Percentiles rank a stretch among this genome's conserved stretches.
Conservation (phyloP, 2,797 vertebrate species). For the Cryptoprocta ferox region DNA sequence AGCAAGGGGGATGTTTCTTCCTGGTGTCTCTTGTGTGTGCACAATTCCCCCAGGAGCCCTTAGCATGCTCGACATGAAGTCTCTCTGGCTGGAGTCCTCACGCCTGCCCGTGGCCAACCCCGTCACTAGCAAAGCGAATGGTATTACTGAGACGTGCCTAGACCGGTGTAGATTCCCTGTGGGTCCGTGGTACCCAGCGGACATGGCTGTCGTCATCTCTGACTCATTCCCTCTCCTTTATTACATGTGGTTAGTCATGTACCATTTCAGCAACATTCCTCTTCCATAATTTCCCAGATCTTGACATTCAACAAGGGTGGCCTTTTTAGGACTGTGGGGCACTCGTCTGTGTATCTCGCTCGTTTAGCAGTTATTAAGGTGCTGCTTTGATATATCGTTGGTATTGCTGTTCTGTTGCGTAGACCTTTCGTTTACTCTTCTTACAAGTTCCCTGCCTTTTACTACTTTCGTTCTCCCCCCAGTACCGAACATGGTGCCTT, state of each 20-base stretch:
- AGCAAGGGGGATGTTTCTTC: fast-evolving
- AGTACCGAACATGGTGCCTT: fast-evolving
- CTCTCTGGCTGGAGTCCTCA: neutral
- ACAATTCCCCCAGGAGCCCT: neutral
- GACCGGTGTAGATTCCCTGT: fast-evolving
- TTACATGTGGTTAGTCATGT: neutral
- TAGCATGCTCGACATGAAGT: neutral
- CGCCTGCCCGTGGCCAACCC: too few relatives aligned
- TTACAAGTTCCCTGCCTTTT: neutral
- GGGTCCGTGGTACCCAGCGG: neutral
- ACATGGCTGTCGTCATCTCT: neutral
- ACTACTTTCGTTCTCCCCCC: neutral
- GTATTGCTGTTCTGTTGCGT: fast-evolving
- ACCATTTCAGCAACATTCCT: neutral
- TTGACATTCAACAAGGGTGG: fast-evolving
- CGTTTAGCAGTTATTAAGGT: fast-evolving
- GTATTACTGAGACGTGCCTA: neutral
- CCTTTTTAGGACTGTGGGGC: neutral
- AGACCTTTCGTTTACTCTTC: neutral
- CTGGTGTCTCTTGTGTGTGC: fast-evolving
- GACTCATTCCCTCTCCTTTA: neutral
- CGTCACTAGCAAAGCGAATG: fast-evolving
- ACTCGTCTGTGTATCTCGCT: fast-evolving
- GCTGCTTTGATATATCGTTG: neutral
- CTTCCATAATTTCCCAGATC: neutral